Conservation (phyloP, 2,797 vertebrate species). For the Lutjanus argentimaculatus region DNA sequence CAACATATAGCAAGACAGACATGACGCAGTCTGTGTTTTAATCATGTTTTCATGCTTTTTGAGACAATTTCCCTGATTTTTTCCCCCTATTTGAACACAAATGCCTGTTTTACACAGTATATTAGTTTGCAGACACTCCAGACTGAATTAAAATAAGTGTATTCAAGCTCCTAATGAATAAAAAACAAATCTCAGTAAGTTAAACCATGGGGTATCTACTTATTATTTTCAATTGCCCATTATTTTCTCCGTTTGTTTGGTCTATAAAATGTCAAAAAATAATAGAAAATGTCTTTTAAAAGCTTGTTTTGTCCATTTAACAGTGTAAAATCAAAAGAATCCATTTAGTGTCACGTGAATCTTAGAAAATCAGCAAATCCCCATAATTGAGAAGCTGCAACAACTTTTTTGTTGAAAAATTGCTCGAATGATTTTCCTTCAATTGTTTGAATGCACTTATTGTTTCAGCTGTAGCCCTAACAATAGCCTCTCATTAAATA, state of each 20-base stretch:
- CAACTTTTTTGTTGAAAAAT: too few relatives aligned
- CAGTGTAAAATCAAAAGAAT: not conserved
- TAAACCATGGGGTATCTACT: not conserved
- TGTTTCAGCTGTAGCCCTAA: not conserved
- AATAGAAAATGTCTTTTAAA: not conserved
- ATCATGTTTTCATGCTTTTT: not conserved
- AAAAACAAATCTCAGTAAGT: not conserved
- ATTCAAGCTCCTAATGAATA: not conserved
- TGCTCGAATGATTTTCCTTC: too few relatives aligned
- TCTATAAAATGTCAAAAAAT: too few relatives aligned
- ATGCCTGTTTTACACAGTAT: too few relatives aligned
- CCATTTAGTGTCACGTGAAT: too few relatives aligned
- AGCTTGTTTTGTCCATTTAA: not conserved
- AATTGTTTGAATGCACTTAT: too few relatives aligned
- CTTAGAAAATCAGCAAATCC: not conserved
- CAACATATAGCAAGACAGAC: constrained; percentile 10
- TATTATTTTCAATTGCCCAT: too few relatives aligned
- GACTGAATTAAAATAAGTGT: too few relatives aligned
- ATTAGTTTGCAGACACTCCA: not conserved
- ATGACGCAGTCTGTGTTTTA: not conserved
- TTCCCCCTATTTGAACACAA: not conserved
- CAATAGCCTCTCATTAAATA: not conserved
- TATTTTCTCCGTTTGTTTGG: too few relatives aligned
- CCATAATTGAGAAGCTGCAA: not conserved
- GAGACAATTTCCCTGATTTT: not conserved